Conservation (phyloP, 1,140 invertebrate species). For the Ceratina australensis region DNA sequence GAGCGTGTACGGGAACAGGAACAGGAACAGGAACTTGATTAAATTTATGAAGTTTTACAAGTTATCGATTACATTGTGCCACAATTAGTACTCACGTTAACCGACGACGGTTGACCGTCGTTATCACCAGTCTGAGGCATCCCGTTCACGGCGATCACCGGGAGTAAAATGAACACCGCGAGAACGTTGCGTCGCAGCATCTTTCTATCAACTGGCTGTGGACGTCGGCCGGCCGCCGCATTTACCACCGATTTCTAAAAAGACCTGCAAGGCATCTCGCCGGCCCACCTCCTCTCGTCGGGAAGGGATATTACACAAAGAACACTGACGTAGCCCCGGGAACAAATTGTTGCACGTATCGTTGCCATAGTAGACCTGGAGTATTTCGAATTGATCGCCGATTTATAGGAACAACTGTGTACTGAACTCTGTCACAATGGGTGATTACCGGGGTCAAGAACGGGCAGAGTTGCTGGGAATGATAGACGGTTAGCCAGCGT, state of each 20-base stretch:
- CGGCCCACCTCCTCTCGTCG: conserved; percentile 20
- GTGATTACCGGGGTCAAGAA: conserved; percentile 22
- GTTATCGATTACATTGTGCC: background rate
- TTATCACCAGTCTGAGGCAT: conserved; percentile 42
- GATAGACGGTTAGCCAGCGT: background rate
- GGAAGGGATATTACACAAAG: conserved; percentile 43
- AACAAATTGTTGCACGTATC: background rate
- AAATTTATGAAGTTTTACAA: no score
- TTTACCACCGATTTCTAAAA: conserved; percentile 49
- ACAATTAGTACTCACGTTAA: conserved; percentile 50
- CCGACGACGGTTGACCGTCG: conserved; percentile 24
- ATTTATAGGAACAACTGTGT: background rate
- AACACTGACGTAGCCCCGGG: conserved; percentile 8
- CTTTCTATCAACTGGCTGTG: conserved; percentile 66
- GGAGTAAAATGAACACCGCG: conserved; percentile 53
- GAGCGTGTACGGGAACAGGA: no score
- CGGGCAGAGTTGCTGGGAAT: background rate
- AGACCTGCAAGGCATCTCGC: conserved; percentile 42
- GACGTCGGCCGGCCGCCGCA: conserved; percentile 1
- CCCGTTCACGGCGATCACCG: conserved; percentile 30
- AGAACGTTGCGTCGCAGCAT: conserved; percentile 68
- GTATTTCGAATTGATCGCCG: no score
- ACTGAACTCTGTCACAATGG: background rate
- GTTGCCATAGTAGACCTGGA: background rate
- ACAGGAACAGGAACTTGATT: no score